Conservation (phyloP, 2,888 invertebrate species). For the Coelopa pilipes region DNA sequence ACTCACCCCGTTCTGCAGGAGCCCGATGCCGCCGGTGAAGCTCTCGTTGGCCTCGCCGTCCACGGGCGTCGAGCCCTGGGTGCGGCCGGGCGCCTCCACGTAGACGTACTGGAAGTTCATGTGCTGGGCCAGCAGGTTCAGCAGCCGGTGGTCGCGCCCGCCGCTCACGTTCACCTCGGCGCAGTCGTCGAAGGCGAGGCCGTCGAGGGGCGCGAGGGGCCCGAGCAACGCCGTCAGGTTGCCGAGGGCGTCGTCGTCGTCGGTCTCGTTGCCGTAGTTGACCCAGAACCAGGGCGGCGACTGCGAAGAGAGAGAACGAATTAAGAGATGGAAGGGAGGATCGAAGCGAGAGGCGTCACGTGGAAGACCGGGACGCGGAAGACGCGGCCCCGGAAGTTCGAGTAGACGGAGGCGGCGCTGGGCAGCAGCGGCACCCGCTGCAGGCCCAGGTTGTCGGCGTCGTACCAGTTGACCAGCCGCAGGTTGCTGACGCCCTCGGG, state of each 20-base stretch:
- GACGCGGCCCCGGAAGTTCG: constrained; percentile 73
- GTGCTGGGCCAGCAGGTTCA: constrained; percentile 73
- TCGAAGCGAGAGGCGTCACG: constrained; percentile 67
- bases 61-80: constrained; percentile 73
- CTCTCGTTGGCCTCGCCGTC: constrained; percentile 72
- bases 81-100: constrained; percentile 79
- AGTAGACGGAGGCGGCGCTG: constrained; percentile 71
- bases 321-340: not conserved
- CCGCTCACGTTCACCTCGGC: constrained; percentile 70
- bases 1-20: constrained; percentile 75
- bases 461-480: constrained; percentile 80
- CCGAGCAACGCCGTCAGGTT: not conserved
- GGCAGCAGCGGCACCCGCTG: constrained; percentile 77
- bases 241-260: constrained; percentile 24
- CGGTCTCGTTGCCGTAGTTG: constrained; percentile 70
- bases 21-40: constrained; percentile 78
- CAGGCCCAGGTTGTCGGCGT: constrained; percentile 70
- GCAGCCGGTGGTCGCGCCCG: constrained; percentile 78
- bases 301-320: constrained; percentile 57
- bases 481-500: constrained; percentile 72
- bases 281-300: constrained; percentile 84
- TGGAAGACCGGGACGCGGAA: constrained; percentile 79
- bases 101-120: constrained; percentile 79
- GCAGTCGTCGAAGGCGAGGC: constrained; percentile 38
- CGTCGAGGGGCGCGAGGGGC: constrained; percentile 21